Percentiles rank a stretch among this genome's conserved stretches.
Conservation (phyloP, 1,140 invertebrate genomes). For the Cepaea nemoralis region DNA sequence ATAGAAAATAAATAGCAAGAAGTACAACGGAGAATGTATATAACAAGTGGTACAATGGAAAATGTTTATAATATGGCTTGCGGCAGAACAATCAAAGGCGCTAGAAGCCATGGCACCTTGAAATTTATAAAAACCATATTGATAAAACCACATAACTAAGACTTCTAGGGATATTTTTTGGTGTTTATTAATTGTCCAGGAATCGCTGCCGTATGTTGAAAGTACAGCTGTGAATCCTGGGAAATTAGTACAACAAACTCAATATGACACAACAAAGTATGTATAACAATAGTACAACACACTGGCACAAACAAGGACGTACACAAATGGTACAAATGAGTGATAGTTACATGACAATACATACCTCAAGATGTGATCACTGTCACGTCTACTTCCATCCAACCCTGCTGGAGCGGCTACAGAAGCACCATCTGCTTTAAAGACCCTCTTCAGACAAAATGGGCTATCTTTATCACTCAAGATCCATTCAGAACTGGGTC, state of each 20-base stretch:
- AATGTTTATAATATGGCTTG: too few species aligned
- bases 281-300: background rate
- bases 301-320: background rate
- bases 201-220: background rate
- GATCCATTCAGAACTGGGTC: background rate
- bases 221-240: background rate
- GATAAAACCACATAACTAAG: too few species aligned
- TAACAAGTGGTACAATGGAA: too few species aligned
- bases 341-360: background rate
- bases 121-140: too few species aligned
- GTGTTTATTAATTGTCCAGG: background rate
- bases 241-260: background rate
- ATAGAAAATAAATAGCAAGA: too few species aligned
- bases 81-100: too few species aligned
- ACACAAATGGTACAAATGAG: background rate
- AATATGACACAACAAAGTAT: background rate
- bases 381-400: background rate
- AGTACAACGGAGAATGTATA: too few species aligned
- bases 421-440: background rate
- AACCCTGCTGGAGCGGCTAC: background rate
- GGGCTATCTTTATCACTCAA: background rate
- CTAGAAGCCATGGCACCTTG: too few species aligned
- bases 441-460: background rate
- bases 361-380: background rate
- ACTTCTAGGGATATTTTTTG: too few species aligned